A percentile compares a stretch with the other conserved stretches of the same genome.
Conservation (phyloP, 2,113 vertebrate species). For the Forbesichthys agassizii region DNA sequence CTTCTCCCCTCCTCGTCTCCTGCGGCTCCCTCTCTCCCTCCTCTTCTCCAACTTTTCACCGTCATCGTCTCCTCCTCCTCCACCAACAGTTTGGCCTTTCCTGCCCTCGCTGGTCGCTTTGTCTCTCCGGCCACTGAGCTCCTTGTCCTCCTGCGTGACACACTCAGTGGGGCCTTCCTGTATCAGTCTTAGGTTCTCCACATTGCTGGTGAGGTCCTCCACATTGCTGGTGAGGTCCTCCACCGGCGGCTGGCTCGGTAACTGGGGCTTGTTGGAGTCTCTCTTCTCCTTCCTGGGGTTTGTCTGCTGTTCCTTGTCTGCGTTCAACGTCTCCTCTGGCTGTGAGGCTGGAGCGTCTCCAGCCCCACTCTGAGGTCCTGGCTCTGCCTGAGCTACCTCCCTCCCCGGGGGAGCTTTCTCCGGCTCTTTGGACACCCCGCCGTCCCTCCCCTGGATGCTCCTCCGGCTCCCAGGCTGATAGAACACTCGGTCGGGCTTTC, state of each 20-base stretch:
- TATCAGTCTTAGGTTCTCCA: constrained; percentile 81
- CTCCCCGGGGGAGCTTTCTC: constrained; percentile 41
- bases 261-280: constrained; percentile 25
- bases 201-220: constrained; percentile 73
- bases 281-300: constrained; percentile 38
- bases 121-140: constrained; percentile 28
- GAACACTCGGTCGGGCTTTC: constrained; percentile 92
- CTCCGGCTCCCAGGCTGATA: constrained; percentile 92
- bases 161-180: constrained; percentile 32
- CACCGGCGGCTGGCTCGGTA: neutral
- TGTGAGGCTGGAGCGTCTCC: constrained; percentile 40
- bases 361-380: constrained; percentile 26
- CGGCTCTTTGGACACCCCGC: constrained; percentile 47
- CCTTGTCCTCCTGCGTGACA: constrained; percentile 26
- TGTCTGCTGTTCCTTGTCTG: constrained; percentile 31
- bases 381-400: constrained; percentile 37
- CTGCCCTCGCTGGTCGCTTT: constrained; percentile 63
- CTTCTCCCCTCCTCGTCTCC: constrained; percentile 55
- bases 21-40: constrained; percentile 58
- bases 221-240: constrained; percentile 75
- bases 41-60: constrained; percentile 53
- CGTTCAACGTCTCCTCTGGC: constrained; percentile 38
- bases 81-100: constrained; percentile 60
- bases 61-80: constrained; percentile 50
- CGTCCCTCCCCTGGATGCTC: constrained; percentile 67